Conservation (phyloP, 2,888 invertebrate genomes). For the Brenthis hecate region DNA sequence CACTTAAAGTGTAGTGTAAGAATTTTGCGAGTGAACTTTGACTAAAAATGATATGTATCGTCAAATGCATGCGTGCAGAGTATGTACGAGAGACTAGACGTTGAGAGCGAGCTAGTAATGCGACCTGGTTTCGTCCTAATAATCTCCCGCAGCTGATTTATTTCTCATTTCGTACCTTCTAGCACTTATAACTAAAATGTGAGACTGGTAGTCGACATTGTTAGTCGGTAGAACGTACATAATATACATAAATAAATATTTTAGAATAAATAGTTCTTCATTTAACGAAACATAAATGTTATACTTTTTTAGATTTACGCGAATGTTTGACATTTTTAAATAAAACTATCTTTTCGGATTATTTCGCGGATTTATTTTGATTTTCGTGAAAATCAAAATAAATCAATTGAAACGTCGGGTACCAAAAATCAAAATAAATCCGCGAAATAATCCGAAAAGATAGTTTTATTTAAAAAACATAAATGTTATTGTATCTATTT, state of each 20-base stretch:
- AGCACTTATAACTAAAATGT: constrained; percentile 81
- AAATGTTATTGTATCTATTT: constrained; percentile 62
- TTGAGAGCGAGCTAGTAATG: constrained; percentile 33
- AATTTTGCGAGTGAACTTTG: constrained; percentile 57
- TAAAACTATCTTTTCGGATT: no score
- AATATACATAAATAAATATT: constrained; percentile 73
- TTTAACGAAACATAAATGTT: constrained; percentile 70
- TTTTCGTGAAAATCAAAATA: no score
- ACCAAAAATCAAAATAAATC: no score
- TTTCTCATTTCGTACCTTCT: constrained; percentile 77
- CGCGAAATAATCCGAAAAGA: no score
- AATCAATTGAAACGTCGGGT: no score
- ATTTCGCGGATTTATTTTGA: no score
- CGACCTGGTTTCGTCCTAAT: constrained; percentile 74
- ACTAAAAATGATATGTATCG: constrained; percentile 43
- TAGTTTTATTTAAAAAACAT: no score
- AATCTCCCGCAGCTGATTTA: constrained; percentile 71
- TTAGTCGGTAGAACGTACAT: constrained; percentile 75
- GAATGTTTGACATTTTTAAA: no score
- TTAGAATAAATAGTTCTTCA: constrained; percentile 71
- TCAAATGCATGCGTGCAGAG: constrained; percentile 41
- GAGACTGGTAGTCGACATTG: constrained; percentile 82
- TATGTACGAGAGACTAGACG: constrained; percentile 38
- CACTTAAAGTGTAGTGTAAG: constrained; percentile 78
- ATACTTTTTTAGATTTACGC: no score